Evolutionary conservation across 2,113 vertebrate species (phyloP).

Genomic region (Rhea americana): DNA sequence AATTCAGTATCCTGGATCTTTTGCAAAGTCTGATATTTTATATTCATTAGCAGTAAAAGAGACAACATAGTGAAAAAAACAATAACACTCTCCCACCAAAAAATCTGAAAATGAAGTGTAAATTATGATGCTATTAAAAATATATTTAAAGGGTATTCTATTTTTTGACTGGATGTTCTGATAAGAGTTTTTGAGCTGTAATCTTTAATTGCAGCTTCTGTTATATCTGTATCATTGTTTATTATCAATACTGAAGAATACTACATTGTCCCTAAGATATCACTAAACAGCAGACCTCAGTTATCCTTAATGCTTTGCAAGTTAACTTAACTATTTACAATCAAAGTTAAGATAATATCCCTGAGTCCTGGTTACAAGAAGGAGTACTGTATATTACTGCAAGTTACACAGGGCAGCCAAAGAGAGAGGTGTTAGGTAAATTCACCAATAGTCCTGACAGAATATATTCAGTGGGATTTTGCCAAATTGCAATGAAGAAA

Average conservation of each 20-base stretch:
- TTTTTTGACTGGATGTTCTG: background rate
- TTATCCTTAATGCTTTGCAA: background rate
- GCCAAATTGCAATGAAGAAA: background rate
- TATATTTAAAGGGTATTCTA: background rate
- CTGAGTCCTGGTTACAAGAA: background rate
- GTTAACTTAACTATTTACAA: background rate
- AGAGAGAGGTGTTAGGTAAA: background rate
- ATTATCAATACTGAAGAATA: background rate
- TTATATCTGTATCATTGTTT: background rate
- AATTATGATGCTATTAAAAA: background rate
- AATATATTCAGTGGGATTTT: background rate
- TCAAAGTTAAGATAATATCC: background rate
- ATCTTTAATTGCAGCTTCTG: background rate
- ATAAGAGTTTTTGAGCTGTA: background rate
- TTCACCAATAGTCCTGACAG: background rate
- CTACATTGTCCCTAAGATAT: background rate
- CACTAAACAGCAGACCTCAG: background rate
- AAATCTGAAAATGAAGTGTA: background rate
- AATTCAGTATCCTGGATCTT: background rate
- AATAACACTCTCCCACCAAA: accelerated
- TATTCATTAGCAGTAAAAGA: background rate
- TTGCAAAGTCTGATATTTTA: background rate
- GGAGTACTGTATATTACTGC: background rate
- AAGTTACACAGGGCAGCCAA: background rate
- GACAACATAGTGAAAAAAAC: background rate